Conservation (phyloP, 2,888 invertebrate species). For the Napeogenes inachia region DNA sequence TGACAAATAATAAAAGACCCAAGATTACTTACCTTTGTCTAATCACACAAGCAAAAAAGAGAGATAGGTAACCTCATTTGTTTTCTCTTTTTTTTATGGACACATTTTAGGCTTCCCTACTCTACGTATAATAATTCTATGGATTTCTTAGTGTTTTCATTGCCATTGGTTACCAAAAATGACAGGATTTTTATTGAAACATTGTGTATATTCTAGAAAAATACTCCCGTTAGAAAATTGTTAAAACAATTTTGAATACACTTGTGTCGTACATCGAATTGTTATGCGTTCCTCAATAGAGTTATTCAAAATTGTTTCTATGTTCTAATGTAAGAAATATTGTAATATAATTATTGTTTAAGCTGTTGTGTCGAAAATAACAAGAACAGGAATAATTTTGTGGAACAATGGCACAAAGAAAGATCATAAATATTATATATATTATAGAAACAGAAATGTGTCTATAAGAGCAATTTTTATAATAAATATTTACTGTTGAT, state of each 20-base stretch:
- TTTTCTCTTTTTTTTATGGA: too few species aligned
- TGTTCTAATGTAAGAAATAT: slow-evolving; percentile 69
- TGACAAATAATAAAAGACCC: too few species aligned
- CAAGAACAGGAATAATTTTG: slow-evolving; percentile 77
- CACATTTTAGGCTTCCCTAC: too few species aligned
- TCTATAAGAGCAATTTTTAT: slow-evolving; percentile 78
- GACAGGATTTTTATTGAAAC: slow-evolving; percentile 73
- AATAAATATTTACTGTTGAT: slow-evolving; percentile 79
- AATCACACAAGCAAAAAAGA: too few species aligned
- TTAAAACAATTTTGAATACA: slow-evolving; percentile 59
- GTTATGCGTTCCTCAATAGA: slow-evolving; percentile 68
- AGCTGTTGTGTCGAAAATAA: slow-evolving; percentile 76
- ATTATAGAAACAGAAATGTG: slow-evolving; percentile 77
- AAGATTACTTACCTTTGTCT: too few species aligned
- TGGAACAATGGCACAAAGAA: slow-evolving; percentile 78
- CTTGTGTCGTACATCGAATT: slow-evolving; percentile 71
- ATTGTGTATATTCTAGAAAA: slow-evolving; percentile 70
- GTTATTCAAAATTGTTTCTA: slow-evolving; percentile 65
- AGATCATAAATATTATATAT: slow-evolving; percentile 77
- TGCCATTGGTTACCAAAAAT: slow-evolving; percentile 78
- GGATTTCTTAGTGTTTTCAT: slow-evolving; percentile 60
- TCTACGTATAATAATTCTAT: too few species aligned
- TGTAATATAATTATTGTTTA: slow-evolving; percentile 76
- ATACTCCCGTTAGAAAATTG: slow-evolving; percentile 68
- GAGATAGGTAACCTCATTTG: too few species aligned